Conservation (phyloP, 2,888 invertebrate species). For the Sthenelais limicola region DNA sequence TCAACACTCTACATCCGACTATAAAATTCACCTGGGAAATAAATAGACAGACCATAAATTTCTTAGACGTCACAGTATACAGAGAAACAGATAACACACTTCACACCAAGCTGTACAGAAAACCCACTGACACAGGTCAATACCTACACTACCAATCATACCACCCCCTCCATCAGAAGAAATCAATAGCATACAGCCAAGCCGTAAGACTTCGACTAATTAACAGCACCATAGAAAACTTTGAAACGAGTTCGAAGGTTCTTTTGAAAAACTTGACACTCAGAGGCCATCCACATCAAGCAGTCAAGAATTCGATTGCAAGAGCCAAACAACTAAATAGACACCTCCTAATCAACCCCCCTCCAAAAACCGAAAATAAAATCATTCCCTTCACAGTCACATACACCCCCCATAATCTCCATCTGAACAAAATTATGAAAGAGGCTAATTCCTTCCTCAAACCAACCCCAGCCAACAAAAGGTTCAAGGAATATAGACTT, state of each 20-base stretch:
- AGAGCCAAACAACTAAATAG: too few species aligned
- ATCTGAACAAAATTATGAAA: background rate
- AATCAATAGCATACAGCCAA: background rate
- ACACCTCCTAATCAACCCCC: background rate
- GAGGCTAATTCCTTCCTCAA: background rate
- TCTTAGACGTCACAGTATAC: constrained; percentile 13
- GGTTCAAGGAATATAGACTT: background rate
- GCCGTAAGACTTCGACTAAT: background rate
- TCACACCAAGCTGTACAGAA: background rate
- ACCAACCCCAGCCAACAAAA: background rate
- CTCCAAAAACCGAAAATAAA: too few species aligned
- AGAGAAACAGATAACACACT: background rate
- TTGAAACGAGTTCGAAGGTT: background rate
- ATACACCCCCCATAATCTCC: background rate
- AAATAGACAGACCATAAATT: background rate
- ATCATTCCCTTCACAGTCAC: background rate
- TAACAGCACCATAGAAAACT: background rate
- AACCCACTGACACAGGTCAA: constrained; percentile 4
- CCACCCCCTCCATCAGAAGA: constrained; percentile 6
- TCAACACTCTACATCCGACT: background rate
- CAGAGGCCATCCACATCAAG: background rate
- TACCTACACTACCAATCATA: background rate
- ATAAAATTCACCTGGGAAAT: constrained; percentile 11
- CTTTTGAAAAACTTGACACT: background rate
- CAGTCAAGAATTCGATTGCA: too few species aligned